phyloP scores from a whole-genome alignment of 1,140 invertebrate species.

The Apis florea region DNA sequence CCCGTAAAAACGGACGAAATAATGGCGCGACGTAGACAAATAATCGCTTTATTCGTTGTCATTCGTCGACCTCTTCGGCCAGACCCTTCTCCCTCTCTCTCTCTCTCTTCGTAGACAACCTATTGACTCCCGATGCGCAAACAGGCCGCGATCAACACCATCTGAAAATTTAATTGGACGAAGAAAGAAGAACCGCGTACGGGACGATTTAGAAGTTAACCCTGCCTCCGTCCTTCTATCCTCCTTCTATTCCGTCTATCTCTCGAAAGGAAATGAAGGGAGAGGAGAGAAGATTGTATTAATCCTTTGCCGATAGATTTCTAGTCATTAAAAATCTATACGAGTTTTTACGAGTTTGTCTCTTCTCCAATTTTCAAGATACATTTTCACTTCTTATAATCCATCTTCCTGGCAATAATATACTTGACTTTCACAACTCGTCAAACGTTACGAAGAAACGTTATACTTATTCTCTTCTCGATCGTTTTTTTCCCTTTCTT shows the following conservation, averaged over 20 bases:
- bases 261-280: not conserved
- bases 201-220: not conserved
- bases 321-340: too few species aligned
- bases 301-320: too few species aligned
- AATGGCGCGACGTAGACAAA: slow-evolving; percentile 31
- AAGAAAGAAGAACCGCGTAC: not conserved
- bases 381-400: too few species aligned
- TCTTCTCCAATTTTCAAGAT: too few species aligned
- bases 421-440: too few species aligned
- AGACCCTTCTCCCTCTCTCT: not conserved
- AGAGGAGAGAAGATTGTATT: too few species aligned
- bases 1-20: slow-evolving; percentile 13
- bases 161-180: slow-evolving; percentile 30
- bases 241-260: too few species aligned
- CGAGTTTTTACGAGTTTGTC: too few species aligned
- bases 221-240: not conserved
- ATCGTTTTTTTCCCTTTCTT: too few species aligned
- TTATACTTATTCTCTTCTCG: too few species aligned
- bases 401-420: too few species aligned
- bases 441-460: too few species aligned
- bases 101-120: not conserved
- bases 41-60: slow-evolving; percentile 38
- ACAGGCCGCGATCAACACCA: slow-evolving; percentile 19
- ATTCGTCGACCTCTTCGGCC: not conserved
- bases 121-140: slow-evolving; percentile 29